Percentiles rank a stretch among this genome's conserved stretches.
These are phyloP conservation scores for Gastrophryne carolinensis DNA, from an alignment of 2,797 vertebrate species.

Conservation along the genomic window DNA sequence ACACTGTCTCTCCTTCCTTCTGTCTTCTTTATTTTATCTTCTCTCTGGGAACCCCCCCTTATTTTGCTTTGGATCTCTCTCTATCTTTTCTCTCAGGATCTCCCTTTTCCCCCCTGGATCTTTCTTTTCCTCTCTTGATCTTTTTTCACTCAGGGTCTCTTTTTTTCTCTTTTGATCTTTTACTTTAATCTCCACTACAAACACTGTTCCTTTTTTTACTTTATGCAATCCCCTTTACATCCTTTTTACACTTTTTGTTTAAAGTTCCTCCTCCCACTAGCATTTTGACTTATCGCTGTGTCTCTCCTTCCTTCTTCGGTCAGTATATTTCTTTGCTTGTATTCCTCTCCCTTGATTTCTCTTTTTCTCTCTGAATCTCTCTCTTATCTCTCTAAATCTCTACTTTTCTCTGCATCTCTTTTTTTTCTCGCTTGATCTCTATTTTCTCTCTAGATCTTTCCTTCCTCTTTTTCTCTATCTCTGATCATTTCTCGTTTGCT, in stretches of 20 bases:
- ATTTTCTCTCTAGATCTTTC: slow-evolving; percentile 40
- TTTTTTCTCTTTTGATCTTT: no score
- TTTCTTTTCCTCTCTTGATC: background rate
- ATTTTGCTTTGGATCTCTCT: background rate
- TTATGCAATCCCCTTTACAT: background rate
- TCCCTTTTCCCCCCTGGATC: background rate
- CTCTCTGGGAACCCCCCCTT: background rate
- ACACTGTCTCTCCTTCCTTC: no score
- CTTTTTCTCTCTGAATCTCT: background rate
- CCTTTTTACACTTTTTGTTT: no score
- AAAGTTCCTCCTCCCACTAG: background rate
- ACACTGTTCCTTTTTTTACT: background rate
- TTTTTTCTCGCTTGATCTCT: background rate
- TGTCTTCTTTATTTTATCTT: background rate
- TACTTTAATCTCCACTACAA: no score
- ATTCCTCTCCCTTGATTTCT: no score
- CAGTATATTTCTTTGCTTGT: no score
- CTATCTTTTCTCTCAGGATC: no score
- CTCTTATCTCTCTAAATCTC: no score
- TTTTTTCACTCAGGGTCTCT: no score
- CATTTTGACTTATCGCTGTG: background rate
- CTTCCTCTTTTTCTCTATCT: slow-evolving; percentile 2
- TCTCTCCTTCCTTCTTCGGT: background rate
- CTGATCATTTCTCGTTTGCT: slow-evolving; percentile 43
- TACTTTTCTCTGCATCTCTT: background rate